phyloP scores from a whole-genome alignment of 2,888 invertebrate genomes.

The Troglohyphantes excavatus region DNA sequence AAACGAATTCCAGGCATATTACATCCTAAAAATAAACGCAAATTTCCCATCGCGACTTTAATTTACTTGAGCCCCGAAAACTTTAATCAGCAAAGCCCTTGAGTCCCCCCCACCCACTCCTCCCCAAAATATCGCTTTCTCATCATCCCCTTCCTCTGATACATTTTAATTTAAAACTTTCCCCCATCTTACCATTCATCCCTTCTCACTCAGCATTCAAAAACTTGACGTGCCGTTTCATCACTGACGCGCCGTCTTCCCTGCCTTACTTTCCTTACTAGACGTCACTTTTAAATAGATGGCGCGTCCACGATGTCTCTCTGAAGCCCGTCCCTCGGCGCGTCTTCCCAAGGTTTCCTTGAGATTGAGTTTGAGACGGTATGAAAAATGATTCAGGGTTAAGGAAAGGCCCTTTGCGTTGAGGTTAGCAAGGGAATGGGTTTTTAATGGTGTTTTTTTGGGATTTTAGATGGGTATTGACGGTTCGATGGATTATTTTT shows the following conservation, averaged over 20 bases:
- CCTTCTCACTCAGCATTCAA: neutral
- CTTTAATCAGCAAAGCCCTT: too few relatives aligned
- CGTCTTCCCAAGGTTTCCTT: neutral
- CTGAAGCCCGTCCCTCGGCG: neutral
- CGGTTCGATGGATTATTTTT: neutral
- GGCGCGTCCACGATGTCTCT: constrained; percentile 23
- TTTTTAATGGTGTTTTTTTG: neutral
- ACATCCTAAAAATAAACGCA: too few relatives aligned
- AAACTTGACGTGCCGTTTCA: constrained; percentile 35
- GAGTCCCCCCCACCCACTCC: too few relatives aligned
- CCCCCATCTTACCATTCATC: neutral
- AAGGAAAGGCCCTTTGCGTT: neutral
- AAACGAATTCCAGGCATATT: too few relatives aligned
- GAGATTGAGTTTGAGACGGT: constrained; percentile 12
- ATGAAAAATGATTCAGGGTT: constrained; percentile 21
- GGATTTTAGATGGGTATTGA: neutral
- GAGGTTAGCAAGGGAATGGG: neutral
- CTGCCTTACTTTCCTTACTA: too few relatives aligned
- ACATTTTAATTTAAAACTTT: constrained; percentile 42
- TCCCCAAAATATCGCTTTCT: neutral
- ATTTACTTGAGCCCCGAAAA: too few relatives aligned
- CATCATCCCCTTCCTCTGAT: neutral
- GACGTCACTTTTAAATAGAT: constrained; percentile 68
- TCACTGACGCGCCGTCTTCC: constrained; percentile 40
- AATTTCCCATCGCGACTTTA: too few relatives aligned